Percentiles rank a stretch among this genome's conserved stretches.
Conservation (phyloP, 2,797 vertebrate species). For the Anguilla anguilla region DNA sequence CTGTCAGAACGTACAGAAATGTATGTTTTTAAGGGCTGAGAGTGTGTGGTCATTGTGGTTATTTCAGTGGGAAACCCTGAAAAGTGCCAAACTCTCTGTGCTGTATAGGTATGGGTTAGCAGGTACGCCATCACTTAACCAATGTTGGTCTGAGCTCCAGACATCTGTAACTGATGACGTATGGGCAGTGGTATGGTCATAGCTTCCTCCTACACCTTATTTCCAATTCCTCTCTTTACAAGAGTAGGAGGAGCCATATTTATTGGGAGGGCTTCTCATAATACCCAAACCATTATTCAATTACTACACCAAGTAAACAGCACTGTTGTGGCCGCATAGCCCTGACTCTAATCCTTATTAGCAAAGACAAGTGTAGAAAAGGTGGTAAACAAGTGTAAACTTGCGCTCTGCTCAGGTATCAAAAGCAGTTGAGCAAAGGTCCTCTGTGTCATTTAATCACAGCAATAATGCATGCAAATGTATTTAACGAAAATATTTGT, state of each 20-base stretch:
- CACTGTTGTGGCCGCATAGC: not conserved
- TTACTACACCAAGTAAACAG: not conserved
- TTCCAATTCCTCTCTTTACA: not conserved
- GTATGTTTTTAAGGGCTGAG: too few relatives aligned
- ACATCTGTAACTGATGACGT: not conserved
- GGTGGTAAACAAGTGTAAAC: not conserved
- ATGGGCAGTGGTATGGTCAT: not conserved
- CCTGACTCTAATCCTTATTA: not conserved
- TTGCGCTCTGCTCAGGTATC: not conserved
- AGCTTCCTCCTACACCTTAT: not conserved
- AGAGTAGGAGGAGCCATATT: not conserved
- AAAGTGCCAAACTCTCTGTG: too few relatives aligned
- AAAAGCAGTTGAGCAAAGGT: not conserved
- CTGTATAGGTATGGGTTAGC: too few relatives aligned
- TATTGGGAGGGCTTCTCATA: not conserved
- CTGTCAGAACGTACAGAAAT: too few relatives aligned
- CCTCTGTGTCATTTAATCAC: not conserved
- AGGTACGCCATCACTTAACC: not conserved
- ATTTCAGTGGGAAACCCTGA: too few relatives aligned
- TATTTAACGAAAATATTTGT: not conserved
- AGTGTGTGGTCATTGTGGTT: too few relatives aligned
- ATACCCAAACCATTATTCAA: not conserved
- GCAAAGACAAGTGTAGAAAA: not conserved
- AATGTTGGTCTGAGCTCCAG: not conserved
- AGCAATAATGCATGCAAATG: not conserved